Evolutionary conservation across 1,140 invertebrate species (phyloP), one percentile per base, ranked within the genome.

Genomic region (Hyposmocoma kahamanoa): DNA sequence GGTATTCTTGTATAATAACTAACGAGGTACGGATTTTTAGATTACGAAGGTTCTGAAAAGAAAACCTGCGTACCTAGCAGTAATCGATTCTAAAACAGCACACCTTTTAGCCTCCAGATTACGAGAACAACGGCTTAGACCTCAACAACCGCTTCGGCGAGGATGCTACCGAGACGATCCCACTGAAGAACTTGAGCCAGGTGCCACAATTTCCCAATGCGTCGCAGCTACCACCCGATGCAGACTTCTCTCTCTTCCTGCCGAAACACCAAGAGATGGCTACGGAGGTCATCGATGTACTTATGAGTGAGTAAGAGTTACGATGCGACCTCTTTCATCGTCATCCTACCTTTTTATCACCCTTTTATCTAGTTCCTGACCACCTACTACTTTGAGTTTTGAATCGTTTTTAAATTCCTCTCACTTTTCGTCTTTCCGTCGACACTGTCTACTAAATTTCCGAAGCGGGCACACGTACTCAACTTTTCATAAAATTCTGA

Each of bases 221-320:
- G 0, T 57, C 57, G 21, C 42, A 80, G 26, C 56, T 90, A 10
- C 73, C 76, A 1, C 53, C 59, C 10, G 73, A 86, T 47, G 67
- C 79, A 0, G 74, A 89, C 24, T 91, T 91, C 60, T 91, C 90
- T 0, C 66, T 90, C 6, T 91, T 91, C 56, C 81, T 89, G 43
- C 86, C 87, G 0, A 63, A 57, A 2, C 90, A 91, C 57, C 74
- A 86, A 42, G 67, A 84, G 6, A 87, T 89, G 67, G 90, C 90
- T 10, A 79, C 75, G 0, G 67, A 88, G 50, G 74, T 91, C 48
- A 88, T 90, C 22, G 75, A 87, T 9, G 67, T 86, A 1, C 84
- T 90, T 9, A 67, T 91, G 75, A 65, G 89, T 89, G 72, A 73
- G 62, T 53, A 43, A 22, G 15, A 18, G 3, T 21, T 13, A 47